These are phyloP conservation scores for Chorisops tibialis DNA, from an alignment of 2,888 invertebrate species.

Conservation along the genomic window DNA sequence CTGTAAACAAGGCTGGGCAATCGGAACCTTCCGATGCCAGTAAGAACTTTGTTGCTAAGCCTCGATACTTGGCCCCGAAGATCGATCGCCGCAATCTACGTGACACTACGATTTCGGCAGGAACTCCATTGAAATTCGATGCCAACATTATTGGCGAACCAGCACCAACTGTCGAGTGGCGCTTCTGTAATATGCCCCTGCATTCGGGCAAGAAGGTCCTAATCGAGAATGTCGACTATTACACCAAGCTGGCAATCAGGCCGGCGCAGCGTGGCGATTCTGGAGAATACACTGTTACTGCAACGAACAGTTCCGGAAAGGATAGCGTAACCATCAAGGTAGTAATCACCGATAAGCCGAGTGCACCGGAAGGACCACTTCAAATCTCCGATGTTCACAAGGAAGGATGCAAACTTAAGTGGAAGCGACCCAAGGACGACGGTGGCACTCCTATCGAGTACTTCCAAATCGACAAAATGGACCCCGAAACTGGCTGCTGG, in stretches of 20 bases:
- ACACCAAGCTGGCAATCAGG: constrained; percentile 79
- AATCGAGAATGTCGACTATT: constrained; percentile 83
- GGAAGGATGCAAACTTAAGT: constrained; percentile 89
- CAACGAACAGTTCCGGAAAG: constrained; percentile 82
- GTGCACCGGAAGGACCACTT: constrained; percentile 83
- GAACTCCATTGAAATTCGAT: constrained; percentile 89
- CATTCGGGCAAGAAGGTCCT: constrained; percentile 66
- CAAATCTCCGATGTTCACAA: constrained; percentile 86
- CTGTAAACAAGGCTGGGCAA: constrained; percentile 91
- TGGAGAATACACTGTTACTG: constrained; percentile 83
- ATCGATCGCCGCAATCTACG: constrained; percentile 91
- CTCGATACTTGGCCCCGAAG: constrained; percentile 87
- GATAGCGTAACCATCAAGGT: constrained; percentile 80
- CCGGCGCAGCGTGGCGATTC: constrained; percentile 78
- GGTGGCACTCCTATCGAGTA: constrained; percentile 93
- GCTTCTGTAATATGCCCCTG: constrained; percentile 77
- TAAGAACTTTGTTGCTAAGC: constrained; percentile 81
- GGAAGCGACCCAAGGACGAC: constrained; percentile 94
- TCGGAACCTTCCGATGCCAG: constrained; percentile 88
- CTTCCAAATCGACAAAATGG: constrained; percentile 94
- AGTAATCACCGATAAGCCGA: constrained; percentile 82
- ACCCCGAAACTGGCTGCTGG: constrained; percentile 85
- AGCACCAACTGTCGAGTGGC: constrained; percentile 90
- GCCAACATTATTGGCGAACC: constrained; percentile 94
- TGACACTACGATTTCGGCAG: constrained; percentile 86